Percentiles rank a stretch among this genome's conserved stretches.
Evolutionary conservation across 2,797 vertebrate species (phyloP).

Genomic region (Miichthys miiuy): DNA sequence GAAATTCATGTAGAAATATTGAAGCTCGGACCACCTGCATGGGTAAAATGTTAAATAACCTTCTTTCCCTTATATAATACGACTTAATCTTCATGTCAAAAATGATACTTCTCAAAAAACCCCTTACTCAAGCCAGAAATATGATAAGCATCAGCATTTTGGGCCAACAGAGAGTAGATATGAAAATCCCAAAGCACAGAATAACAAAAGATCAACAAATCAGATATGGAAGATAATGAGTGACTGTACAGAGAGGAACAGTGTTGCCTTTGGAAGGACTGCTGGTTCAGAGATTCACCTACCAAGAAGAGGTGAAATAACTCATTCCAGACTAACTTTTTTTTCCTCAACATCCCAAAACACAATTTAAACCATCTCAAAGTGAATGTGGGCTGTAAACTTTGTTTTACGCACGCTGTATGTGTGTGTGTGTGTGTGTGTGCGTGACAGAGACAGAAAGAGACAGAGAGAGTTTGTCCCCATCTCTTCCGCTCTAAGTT

Average conservation of each 20-base stretch:
- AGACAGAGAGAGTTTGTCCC: too few species aligned
- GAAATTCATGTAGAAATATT: slow-evolving; percentile 34
- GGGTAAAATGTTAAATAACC: slow-evolving; percentile 38
- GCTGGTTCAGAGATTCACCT: slow-evolving; percentile 3
- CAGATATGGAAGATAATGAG: slow-evolving; percentile 37
- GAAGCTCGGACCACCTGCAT: slow-evolving; percentile 55
- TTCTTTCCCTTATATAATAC: slow-evolving; percentile 35
- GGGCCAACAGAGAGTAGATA: neutral
- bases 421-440: too few species aligned
- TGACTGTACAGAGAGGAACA: slow-evolving; percentile 5
- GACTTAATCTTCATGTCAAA: slow-evolving; percentile 51
- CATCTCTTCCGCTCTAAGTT: too few species aligned
- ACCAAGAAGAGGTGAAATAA: neutral
- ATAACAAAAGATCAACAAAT: slow-evolving; percentile 52
- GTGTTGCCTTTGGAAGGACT: slow-evolving; percentile 9
- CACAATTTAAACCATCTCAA: too few species aligned
- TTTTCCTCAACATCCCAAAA: too few species aligned
- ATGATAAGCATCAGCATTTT: slow-evolving; percentile 40
- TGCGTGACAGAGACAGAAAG: too few species aligned
- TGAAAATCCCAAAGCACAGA: slow-evolving; percentile 40
- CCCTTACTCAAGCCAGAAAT: slow-evolving; percentile 19
- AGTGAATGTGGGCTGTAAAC: too few species aligned
- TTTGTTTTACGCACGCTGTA: too few species aligned
- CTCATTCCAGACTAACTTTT: neutral
- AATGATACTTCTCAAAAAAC: slow-evolving; percentile 37